Conservation (phyloP, 64 coral and sea anemone genomes). For the Montipora efflorescens region DNA sequence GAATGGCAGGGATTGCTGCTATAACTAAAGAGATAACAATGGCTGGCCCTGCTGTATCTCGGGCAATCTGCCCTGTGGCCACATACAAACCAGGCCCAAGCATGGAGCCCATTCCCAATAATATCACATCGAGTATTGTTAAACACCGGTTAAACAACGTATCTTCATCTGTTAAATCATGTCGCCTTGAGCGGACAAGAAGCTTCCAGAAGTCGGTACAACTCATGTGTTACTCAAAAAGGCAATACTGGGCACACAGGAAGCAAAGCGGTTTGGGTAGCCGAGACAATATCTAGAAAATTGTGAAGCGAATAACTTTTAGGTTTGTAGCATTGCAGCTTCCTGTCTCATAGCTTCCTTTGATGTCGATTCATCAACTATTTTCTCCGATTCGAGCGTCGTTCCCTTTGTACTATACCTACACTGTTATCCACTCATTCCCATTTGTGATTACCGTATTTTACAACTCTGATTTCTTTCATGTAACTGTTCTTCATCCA, state of each 20-base stretch:
- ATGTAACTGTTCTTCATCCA: background rate
- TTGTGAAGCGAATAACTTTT: background rate
- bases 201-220: constrained; percentile 57
- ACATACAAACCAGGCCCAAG: constrained; percentile 87
- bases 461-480: background rate
- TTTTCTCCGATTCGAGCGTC: background rate
- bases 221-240: constrained; percentile 30
- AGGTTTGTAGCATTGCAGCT: background rate
- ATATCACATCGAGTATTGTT: constrained; percentile 66
- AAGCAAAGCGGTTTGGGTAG: background rate
- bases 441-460: background rate
- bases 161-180: constrained; percentile 52
- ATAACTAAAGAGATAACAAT: constrained; percentile 85
- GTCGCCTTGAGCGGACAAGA: constrained; percentile 46
- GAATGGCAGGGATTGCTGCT: constrained; percentile 78
- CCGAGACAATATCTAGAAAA: background rate
- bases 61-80: constrained; percentile 87
- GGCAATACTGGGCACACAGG: background rate
- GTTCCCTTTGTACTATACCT: background rate
- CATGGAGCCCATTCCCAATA: constrained; percentile 90
- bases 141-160: constrained; percentile 80
- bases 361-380: background rate
- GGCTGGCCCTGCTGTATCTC: constrained; percentile 87
- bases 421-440: background rate
- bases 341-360: background rate